phyloP scores from a whole-genome alignment of 2,797 vertebrate species.

The Natrix natrix region DNA sequence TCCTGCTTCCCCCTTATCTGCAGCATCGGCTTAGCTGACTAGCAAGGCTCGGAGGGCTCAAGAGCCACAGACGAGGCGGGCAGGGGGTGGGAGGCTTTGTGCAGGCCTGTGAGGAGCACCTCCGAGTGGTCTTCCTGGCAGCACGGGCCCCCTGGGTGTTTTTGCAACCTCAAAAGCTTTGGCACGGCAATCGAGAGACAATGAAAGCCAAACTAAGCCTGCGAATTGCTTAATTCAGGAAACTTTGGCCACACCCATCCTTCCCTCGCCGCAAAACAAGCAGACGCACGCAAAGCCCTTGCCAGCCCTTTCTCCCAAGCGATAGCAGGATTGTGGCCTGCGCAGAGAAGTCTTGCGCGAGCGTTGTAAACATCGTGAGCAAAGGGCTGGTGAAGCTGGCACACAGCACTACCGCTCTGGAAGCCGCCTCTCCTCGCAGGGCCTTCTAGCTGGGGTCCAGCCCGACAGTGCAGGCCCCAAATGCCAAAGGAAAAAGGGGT shows the following conservation, averaged over 20 bases:
- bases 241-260: not conserved
- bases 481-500: not conserved
- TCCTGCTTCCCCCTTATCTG: not conserved
- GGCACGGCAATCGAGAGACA: not conserved
- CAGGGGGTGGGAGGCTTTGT: not conserved
- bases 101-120: not conserved
- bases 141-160: too few relatives aligned
- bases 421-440: not conserved
- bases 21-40: not conserved
- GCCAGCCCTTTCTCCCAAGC: not conserved
- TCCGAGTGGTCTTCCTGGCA: too few relatives aligned
- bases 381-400: too few relatives aligned
- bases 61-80: not conserved
- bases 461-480: not conserved
- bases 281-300: not conserved
- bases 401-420: too few relatives aligned
- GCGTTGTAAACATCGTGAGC: rapidly evolving
- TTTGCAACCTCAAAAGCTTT: not conserved
- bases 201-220: not conserved
- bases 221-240: not conserved
- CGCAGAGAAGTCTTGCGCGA: not conserved
- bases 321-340: not conserved
- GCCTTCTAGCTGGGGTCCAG: not conserved
- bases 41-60: not conserved
- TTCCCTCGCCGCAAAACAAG: not conserved